A percentile compares a stretch with the other conserved stretches of the same genome.
Conservation (phyloP, 2,888 invertebrate species). For the Tipula unca region DNA sequence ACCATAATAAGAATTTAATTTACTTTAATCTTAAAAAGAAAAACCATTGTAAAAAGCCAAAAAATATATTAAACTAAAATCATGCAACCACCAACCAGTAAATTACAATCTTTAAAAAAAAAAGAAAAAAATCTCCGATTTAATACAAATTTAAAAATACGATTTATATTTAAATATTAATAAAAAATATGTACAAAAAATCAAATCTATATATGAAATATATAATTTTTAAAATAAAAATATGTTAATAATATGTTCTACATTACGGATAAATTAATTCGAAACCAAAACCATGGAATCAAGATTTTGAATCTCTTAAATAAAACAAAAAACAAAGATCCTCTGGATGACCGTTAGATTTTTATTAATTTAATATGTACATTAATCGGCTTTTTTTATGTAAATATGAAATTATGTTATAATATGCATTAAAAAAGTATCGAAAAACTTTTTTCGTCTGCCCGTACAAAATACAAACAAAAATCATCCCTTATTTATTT, state of each 20-base stretch:
- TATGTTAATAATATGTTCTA: background rate
- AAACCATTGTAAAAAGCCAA: slow-evolving; percentile 3
- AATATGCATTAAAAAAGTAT: background rate
- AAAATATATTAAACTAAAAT: background rate
- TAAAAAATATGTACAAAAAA: background rate
- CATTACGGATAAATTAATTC: background rate
- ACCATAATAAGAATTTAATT: background rate
- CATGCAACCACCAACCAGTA: background rate
- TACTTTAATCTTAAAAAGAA: background rate
- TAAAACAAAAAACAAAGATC: background rate
- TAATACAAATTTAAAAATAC: background rate
- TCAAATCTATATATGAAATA: background rate
- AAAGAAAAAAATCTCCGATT: background rate
- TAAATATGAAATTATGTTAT: background rate
- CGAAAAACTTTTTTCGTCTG: background rate
- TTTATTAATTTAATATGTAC: background rate
- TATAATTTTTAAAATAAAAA: background rate
- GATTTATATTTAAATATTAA: background rate
- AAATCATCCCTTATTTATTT: background rate
- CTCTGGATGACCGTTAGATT: background rate
- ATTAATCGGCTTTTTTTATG: background rate
- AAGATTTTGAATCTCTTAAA: background rate
- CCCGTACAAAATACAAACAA: background rate
- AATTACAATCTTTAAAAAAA: background rate
- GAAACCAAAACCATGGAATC: background rate